These are phyloP conservation scores for Lasiurus cinereus DNA, from an alignment of 2,113 vertebrate species.

Conservation along the genomic window DNA sequence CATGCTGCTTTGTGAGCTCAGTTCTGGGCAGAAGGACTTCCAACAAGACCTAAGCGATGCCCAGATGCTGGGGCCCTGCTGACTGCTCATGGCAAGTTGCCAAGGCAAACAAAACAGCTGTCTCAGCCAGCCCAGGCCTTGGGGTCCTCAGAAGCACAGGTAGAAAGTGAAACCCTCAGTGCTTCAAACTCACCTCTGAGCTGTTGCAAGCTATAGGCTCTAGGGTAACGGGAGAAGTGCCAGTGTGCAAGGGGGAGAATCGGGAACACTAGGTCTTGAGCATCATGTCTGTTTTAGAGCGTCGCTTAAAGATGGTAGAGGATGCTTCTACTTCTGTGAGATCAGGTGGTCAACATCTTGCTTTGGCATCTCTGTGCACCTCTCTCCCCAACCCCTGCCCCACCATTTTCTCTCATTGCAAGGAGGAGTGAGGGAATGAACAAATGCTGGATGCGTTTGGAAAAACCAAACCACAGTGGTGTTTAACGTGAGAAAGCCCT, in stretches of 20 bases:
- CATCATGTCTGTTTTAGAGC: not conserved
- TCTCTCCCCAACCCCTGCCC: not conserved
- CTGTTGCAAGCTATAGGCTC: not conserved
- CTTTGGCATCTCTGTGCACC: not conserved
- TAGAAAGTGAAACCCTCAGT: not conserved
- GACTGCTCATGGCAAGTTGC: not conserved
- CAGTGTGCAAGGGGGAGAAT: too few species aligned
- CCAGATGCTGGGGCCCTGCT: not conserved
- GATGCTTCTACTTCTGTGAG: not conserved
- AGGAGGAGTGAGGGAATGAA: not conserved
- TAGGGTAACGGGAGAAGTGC: not conserved
- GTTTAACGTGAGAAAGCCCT: not conserved
- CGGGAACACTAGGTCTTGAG: not conserved
- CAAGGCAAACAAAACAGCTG: not conserved
- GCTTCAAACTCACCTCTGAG: not conserved
- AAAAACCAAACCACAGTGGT: not conserved
- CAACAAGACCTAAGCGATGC: not conserved
- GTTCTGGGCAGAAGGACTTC: not conserved
- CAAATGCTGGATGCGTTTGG: not conserved
- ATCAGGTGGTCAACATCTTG: not conserved
- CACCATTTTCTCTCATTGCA: constrained; percentile 22
- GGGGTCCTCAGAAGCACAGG: not conserved
- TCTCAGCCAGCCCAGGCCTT: not conserved
- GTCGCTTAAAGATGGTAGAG: not conserved
- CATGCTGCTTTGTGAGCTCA: not conserved